Evolutionary conservation across 1,140 invertebrate genomes (phyloP).

Genomic region (Halesus radiatus): DNA sequence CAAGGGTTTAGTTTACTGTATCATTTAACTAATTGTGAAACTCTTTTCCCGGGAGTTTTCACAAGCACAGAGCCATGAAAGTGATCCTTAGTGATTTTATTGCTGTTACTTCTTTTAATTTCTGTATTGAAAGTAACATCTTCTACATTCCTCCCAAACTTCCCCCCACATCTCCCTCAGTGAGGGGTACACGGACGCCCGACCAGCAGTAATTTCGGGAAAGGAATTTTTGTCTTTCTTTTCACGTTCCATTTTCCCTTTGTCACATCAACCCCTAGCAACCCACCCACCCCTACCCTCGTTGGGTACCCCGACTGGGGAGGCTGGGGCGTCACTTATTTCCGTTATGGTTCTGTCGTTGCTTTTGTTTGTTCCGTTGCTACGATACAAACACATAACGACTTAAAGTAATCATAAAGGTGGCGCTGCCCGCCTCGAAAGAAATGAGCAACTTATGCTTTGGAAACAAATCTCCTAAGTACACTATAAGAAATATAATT

Average conservation of each 20-base stretch:
- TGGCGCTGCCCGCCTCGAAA: background rate
- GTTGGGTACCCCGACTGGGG: background rate
- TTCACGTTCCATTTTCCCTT: constrained; percentile 46
- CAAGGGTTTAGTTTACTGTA: no score
- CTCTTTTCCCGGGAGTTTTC: no score
- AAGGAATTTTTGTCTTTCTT: constrained; percentile 45
- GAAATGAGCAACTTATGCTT: constrained; percentile 6
- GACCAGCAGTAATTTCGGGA: constrained; percentile 5
- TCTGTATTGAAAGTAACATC: no score
- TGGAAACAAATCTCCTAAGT: constrained; percentile 8
- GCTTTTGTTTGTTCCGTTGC: constrained; percentile 46
- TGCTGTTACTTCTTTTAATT: no score
- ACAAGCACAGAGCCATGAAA: no score
- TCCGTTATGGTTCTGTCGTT: constrained; percentile 46
- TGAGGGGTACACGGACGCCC: background rate
- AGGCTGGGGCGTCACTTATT: constrained; percentile 22
- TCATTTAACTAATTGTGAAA: no score
- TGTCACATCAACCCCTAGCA: constrained; percentile 6
- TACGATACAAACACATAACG: constrained; percentile 40
- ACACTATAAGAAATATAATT: constrained; percentile 2
- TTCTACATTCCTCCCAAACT: no score
- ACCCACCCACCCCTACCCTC: background rate
- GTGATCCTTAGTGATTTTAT: no score
- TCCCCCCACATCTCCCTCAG: no score
- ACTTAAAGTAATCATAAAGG: constrained; percentile 37